Conservation (phyloP, 1,140 invertebrate genomes). For the Calephelis virginiensis region DNA sequence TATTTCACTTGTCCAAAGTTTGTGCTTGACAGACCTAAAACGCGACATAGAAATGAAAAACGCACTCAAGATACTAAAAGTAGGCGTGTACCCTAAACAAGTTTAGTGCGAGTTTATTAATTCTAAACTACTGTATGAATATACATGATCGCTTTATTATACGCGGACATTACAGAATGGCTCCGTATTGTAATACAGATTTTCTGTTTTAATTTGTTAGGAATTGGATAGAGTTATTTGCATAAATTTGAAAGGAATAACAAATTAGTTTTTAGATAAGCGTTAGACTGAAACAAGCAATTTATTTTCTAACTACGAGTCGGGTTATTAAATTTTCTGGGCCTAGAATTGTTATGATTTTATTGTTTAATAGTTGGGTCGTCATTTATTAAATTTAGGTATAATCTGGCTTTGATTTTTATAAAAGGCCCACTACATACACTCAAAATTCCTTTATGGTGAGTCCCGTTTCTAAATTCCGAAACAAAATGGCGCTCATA, state of each 20-base stretch:
- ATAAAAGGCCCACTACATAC: no score
- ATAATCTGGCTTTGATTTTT: no score
- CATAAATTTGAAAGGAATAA: constrained; percentile 15
- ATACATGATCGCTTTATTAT: constrained; percentile 11
- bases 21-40: no score
- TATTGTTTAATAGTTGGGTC: background rate
- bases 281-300: constrained; percentile 14
- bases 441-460: no score
- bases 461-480: no score
- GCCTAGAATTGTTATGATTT: background rate
- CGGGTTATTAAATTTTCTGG: constrained; percentile 6
- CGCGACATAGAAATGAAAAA: background rate
- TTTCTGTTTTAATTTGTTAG: constrained; percentile 8
- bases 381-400: background rate
- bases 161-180: constrained; percentile 6
- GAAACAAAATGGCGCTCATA: no score
- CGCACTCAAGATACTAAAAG: background rate
- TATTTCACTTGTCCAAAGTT: no score
- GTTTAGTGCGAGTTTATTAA: background rate
- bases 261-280: constrained; percentile 17
- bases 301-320: constrained; percentile 5
- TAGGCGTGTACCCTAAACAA: background rate
- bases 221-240: constrained; percentile 12
- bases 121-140: constrained; percentile 10
- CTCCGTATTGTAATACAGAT: constrained; percentile 7